Base-by-base conservation (phyloP, 1,140 invertebrate genomes). In the Arion vulgaris region DNA sequence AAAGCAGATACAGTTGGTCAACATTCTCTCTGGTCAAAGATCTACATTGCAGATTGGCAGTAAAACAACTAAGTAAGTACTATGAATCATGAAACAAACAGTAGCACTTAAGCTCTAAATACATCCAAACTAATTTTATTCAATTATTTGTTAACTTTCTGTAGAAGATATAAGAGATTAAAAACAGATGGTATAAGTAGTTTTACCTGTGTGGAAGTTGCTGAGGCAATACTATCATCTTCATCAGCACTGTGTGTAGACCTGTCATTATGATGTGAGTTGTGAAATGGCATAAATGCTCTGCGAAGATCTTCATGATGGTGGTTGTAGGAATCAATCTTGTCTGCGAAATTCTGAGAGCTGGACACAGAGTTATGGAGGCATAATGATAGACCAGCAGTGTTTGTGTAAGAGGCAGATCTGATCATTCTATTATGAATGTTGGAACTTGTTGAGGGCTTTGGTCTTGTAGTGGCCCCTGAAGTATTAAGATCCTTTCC, bases 361-460 rank as follows among this genome's bases (percentile, higher is more conserved):
- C 86, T 89, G 62, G 89, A 90, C 15, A 83, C 75, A 38, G 88
- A 88, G 53, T 84, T 81, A 79, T 81, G 38, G 62, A 83, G 34
- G 68, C 83, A 83, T 72, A 84, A 80, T 36, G 85, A 80, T 11
- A 89, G 84, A 39, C 87, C 86, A 34, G 62, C 62, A 45, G 87
- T 57, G 84, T 89, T 90, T 62, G 86, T 88, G 81, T 88, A 90
- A 11, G 89, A 90, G 19, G 89, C 86, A 66, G 89, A 90, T 13
- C 89, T 80, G 19, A 82, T 87, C 85, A 90, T 88, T 71, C 83
- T 57, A 34, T 83, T 72, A 34, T 84, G 84, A 39, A 66, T 28
- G 36, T 28, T 79, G 57, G 51, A 36, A 34, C 17, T 53, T 28
- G 49, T 34, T n/a, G 28, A 23, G 4, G 45, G 66, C n/a, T 80